Evolutionary conservation across 2,888 invertebrate species (phyloP).

Genomic region (Acleris sparsana): DNA sequence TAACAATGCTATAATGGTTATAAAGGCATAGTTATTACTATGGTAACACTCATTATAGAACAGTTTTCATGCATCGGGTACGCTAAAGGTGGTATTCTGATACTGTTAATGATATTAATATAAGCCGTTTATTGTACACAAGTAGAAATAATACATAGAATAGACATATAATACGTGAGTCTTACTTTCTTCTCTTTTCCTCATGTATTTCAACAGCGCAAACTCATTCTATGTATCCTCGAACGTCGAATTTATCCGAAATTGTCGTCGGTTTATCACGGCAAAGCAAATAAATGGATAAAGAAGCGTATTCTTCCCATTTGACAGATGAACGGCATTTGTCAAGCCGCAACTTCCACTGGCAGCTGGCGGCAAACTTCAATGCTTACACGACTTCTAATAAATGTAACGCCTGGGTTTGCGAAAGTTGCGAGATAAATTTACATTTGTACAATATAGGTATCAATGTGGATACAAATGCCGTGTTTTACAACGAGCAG

Average conservation of each 20-base stretch:
- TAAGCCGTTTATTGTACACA: too few species aligned
- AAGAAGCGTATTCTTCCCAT: slow-evolving; percentile 52
- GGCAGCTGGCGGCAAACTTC: slow-evolving; percentile 64
- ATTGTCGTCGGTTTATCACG: slow-evolving; percentile 33
- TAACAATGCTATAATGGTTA: too few species aligned
- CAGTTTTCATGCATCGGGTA: too few species aligned
- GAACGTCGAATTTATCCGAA: slow-evolving; percentile 12
- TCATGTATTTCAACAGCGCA: background rate
- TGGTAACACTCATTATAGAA: too few species aligned
- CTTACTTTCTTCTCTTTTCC: too few species aligned
- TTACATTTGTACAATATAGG: slow-evolving; percentile 23
- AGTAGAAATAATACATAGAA: too few species aligned
- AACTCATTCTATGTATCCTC: slow-evolving; percentile 4
- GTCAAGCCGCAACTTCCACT: slow-evolving; percentile 57
- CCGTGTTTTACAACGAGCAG: too few species aligned
- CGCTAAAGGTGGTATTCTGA: too few species aligned
- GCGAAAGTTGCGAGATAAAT: slow-evolving; percentile 36
- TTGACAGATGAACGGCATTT: slow-evolving; percentile 72
- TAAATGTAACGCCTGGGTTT: slow-evolving; percentile 63
- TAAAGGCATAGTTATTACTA: too few species aligned
- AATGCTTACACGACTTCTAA: slow-evolving; percentile 57
- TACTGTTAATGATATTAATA: too few species aligned
- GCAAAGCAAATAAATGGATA: slow-evolving; percentile 28
- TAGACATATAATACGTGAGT: too few species aligned
- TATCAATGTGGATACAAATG: background rate